Base-by-base conservation (phyloP, 1,140 invertebrate species). In the Eupristina koningsbergeri region DNA sequence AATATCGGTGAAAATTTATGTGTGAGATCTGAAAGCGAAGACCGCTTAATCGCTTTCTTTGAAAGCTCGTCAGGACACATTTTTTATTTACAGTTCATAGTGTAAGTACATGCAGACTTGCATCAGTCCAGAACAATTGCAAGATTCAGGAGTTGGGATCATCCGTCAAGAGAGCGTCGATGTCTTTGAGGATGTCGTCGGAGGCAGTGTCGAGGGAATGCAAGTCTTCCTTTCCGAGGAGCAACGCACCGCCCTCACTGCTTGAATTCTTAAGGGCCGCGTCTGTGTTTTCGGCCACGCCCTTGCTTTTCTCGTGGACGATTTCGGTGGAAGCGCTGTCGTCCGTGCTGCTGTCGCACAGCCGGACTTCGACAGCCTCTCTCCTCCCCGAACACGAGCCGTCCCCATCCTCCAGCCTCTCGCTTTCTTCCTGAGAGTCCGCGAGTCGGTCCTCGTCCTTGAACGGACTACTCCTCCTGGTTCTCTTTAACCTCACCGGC, bases 171-270 rank as follows among this genome's bases (percentile, higher is more conserved):
- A 92, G 76, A 7, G 88, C 91, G 71, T 92, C 92, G 29, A 92
- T 92, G 73, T 92, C 92, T 79, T 91, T 89, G 11, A 92, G 85
- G 34, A 92, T 92, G 83, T 92, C 91, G 34, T 92, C 91, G 7
- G 74, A 76, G 17, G 88, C 88, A n/a, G 86, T 85, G 9, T 87
- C 81, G 29, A 89, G 88, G 8, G 89, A 15, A 5, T 83, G 87
- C 19, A 89, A 17, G 69, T 88, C 88, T 22, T 90, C 89, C 0
- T 88, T 88, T 3, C 88, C 87, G 17, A 50, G 19, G 45, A n/a
- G 36, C 7, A 29, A 13, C 22, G 29, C 13, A 2, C 36, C 47
- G n/a, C 29, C 7, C 26, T 29, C 67, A 0, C 31, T 11, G 19
- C 2, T 22, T n/a, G 19, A 50, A 0, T 36, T 26, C 47, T 75